These are phyloP conservation scores for Pelochelys cantorii DNA, from an alignment of 2,797 vertebrate species.

Conservation along the genomic window DNA sequence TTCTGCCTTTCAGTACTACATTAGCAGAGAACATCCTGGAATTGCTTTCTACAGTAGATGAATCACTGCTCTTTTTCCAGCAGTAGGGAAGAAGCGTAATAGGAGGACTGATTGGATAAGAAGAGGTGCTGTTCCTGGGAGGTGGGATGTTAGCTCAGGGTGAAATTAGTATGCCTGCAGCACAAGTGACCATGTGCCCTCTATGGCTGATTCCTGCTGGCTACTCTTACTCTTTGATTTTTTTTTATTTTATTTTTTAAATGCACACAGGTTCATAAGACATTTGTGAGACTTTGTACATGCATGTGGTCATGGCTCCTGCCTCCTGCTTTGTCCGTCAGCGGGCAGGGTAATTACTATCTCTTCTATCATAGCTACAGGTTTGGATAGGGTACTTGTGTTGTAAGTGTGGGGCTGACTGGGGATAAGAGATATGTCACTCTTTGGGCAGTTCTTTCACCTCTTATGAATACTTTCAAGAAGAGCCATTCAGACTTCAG, in stretches of 20 bases:
- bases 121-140: neutral
- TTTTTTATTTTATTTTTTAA: neutral
- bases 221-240: neutral
- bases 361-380: neutral
- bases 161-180: neutral
- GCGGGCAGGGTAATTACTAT: neutral
- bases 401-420: neutral
- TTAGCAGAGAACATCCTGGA: neutral
- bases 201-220: neutral
- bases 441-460: neutral
- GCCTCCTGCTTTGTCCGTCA: neutral
- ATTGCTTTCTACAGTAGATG: neutral
- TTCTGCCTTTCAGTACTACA: too few relatives aligned
- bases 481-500: constrained; percentile 12
- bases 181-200: neutral
- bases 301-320: neutral
- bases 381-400: neutral
- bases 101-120: neutral
- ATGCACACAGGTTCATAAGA: neutral
- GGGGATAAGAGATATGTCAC: constrained; percentile 7
- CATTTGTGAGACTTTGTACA: neutral
- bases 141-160: neutral
- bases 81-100: neutral
- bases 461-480: constrained; percentile 11
- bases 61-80: neutral